phyloP scores from a whole-genome alignment of 2,888 invertebrate species.

The Cosmorhoe ocellata region DNA sequence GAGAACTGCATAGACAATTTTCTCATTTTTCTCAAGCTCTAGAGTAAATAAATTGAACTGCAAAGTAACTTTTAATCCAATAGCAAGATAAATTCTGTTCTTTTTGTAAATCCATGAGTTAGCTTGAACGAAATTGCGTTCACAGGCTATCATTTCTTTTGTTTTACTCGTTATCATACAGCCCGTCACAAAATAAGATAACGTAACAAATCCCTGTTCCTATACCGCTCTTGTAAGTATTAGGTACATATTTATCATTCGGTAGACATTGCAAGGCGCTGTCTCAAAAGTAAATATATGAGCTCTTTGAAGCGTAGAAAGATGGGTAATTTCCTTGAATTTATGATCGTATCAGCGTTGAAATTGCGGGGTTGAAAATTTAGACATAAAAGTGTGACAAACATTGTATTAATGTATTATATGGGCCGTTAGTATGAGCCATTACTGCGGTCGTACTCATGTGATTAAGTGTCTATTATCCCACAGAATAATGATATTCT shows the following conservation, averaged over 20 bases:
- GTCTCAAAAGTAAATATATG: slow-evolving; percentile 73
- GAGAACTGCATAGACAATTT: no score
- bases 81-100: no score
- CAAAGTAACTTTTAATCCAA: no score
- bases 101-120: no score
- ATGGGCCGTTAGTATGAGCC: slow-evolving; percentile 16
- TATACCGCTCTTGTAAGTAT: slow-evolving; percentile 1
- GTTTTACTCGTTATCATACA: not conserved
- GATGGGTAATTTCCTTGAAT: slow-evolving; percentile 80
- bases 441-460: slow-evolving; percentile 8
- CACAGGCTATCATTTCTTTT: not conserved
- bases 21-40: no score
- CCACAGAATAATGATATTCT: not conserved
- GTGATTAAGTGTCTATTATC: slow-evolving; percentile 5
- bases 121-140: no score
- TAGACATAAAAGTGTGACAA: slow-evolving; percentile 63
- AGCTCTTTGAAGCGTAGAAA: slow-evolving; percentile 78
- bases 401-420: slow-evolving; percentile 55
- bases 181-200: slow-evolving; percentile 6
- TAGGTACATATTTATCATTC: slow-evolving; percentile 71
- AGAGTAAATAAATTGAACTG: no score
- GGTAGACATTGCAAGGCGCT: slow-evolving; percentile 71
- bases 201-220: slow-evolving; percentile 8
- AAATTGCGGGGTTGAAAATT: slow-evolving; percentile 71
- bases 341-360: slow-evolving; percentile 75